Evolutionary conservation across 2,113 vertebrate species (phyloP).

Genomic region (Stegostoma tigrinum): DNA sequence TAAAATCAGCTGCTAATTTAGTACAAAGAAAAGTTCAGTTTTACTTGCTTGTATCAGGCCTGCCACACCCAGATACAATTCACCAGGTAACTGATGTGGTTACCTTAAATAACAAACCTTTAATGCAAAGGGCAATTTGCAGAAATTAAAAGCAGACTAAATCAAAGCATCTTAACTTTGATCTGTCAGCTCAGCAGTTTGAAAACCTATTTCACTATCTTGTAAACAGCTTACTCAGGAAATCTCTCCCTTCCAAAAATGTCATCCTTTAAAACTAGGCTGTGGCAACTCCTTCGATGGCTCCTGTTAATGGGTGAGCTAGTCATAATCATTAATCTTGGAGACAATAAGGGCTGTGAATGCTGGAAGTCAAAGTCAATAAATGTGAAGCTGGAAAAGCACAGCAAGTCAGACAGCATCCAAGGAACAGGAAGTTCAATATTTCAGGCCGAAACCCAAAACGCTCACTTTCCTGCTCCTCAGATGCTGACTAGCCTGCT

Average conservation of each 20-base stretch:
- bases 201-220: constrained; percentile 23
- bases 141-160: constrained; percentile 7
- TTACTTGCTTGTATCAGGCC: not conserved
- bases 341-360: too few species aligned
- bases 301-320: not conserved
- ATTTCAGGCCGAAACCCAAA: too few species aligned
- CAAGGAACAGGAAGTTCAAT: too few species aligned
- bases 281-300: not conserved
- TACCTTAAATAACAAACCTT: not conserved
- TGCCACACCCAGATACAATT: constrained; percentile 19
- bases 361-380: too few species aligned
- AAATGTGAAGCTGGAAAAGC: too few species aligned
- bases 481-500: too few species aligned
- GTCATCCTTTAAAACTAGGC: constrained; percentile 19
- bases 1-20: constrained; percentile 13
- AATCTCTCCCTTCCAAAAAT: constrained; percentile 20
- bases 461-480: too few species aligned
- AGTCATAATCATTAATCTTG: not conserved
- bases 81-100: constrained; percentile 23
- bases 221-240: constrained; percentile 32
- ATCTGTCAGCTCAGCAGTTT: constrained; percentile 31
- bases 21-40: not conserved
- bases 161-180: constrained; percentile 35
- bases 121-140: constrained; percentile 31
- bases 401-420: too few species aligned